Conservation (phyloP, 2,888 invertebrate genomes). For the Ganaspis brasiliensis region DNA sequence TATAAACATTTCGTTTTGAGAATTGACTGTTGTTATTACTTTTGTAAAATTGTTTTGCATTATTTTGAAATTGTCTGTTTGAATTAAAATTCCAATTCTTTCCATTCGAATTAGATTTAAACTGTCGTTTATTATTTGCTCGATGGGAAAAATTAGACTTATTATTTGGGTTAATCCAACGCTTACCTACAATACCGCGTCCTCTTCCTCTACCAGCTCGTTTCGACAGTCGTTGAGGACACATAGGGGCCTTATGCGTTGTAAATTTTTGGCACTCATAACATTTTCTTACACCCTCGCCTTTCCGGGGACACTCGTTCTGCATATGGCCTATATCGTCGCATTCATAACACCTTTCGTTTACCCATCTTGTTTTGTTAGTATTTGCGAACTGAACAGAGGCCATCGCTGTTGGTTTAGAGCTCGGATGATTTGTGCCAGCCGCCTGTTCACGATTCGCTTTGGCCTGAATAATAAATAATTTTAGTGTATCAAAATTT, state of each 20-base stretch:
- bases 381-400: conserved; percentile 15
- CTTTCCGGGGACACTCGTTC: conserved; percentile 50
- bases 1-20: not conserved
- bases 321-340: conserved; percentile 53
- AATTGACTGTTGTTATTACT: not conserved
- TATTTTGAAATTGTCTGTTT: not conserved
- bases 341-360: no score
- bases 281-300: conserved; percentile 48
- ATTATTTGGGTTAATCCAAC: not conserved
- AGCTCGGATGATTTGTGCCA: not conserved
- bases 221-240: conserved; percentile 32
- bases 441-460: conserved; percentile 26
- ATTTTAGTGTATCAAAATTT: conserved; percentile 52
- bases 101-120: not conserved
- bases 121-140: not conserved
- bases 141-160: not conserved
- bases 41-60: not conserved
- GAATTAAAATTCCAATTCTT: not conserved
- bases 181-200: not conserved
- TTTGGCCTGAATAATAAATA: no score
- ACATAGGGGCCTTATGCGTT: conserved; percentile 40
- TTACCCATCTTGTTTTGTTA: no score
- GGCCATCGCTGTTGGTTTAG: not conserved
- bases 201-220: not conserved
- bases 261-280: no score